Percentiles rank a stretch among this genome's conserved stretches.
Evolutionary conservation across 2,797 vertebrate species (phyloP).

Genomic region (Mionectes olivaceus): DNA sequence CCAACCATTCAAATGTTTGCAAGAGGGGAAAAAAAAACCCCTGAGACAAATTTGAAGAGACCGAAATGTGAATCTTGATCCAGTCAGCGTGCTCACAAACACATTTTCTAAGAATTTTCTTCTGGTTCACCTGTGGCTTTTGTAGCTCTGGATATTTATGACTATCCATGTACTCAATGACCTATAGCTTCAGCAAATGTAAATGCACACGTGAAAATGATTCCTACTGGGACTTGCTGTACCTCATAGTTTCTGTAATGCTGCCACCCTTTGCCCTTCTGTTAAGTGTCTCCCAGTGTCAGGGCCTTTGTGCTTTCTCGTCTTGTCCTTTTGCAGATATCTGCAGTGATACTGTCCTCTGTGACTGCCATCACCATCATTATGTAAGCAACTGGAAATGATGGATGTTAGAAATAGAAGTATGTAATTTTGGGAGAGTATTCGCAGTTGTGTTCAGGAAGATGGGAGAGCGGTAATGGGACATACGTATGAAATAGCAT

Average conservation of each 20-base stretch:
- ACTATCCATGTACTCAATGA: neutral
- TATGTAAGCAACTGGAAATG: neutral
- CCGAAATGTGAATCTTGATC: neutral
- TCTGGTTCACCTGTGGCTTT: neutral
- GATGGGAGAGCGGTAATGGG: neutral
- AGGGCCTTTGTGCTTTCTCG: neutral
- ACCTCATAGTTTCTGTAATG: neutral
- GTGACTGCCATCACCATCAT: fast-evolving
- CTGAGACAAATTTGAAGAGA: neutral
- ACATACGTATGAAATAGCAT: neutral
- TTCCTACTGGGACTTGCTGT: neutral
- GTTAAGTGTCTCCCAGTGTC: neutral
- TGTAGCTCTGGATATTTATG: neutral
- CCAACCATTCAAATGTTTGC: neutral
- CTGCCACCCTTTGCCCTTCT: neutral
- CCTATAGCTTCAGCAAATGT: neutral
- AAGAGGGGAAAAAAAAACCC: neutral
- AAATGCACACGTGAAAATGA: neutral
- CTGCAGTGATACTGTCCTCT: neutral
- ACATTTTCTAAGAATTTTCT: neutral
- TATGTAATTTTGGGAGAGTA: neutral
- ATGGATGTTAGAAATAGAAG: neutral
- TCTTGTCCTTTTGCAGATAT: neutral
- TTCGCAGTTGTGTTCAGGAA: neutral
- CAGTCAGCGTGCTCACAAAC: neutral